Evolutionary conservation across 2,888 invertebrate species (phyloP).

Genomic region (Spisula subtruncata): DNA sequence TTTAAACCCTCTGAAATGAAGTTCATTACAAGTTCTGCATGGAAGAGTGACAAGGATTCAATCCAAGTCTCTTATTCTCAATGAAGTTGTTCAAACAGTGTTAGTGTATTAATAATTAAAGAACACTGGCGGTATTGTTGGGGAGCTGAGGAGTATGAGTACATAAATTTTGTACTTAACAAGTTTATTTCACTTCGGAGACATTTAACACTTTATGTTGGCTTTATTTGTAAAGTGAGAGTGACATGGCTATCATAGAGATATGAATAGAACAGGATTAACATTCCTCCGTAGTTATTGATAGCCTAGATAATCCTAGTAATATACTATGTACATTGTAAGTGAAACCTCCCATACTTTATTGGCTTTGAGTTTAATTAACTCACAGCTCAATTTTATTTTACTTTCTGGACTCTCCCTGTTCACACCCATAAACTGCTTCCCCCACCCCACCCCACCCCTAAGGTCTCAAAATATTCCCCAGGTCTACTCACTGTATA

Average conservation of each 20-base stretch:
- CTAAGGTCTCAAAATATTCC: too few species aligned
- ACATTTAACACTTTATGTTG: conserved; percentile 8
- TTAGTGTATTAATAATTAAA: too few species aligned
- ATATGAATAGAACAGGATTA: conserved; percentile 43
- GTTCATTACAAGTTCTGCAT: too few species aligned
- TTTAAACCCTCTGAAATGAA: too few species aligned
- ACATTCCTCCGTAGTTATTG: conserved; percentile 46
- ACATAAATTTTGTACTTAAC: neutral
- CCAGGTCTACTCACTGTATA: too few species aligned
- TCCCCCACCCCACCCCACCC: too few species aligned
- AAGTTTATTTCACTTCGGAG: conserved; percentile 23
- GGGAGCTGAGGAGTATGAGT: neutral
- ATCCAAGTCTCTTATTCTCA: too few species aligned
- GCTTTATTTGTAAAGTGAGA: conserved; percentile 30
- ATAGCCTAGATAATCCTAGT: conserved; percentile 9
- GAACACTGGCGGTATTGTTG: neutral
- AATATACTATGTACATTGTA: conserved; percentile 22
- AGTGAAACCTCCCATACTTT: neutral
- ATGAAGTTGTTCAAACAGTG: too few species aligned
- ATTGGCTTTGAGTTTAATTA: conserved; percentile 28
- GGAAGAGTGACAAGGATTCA: too few species aligned
- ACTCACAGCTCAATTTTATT: conserved; percentile 28
- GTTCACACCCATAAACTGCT: too few species aligned
- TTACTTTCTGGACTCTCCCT: neutral
- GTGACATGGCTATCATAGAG: conserved; percentile 28